A percentile compares a stretch with the other conserved stretches of the same genome.
Conservation (phyloP, 2,888 invertebrate genomes). For the Mellilla xanthometata region DNA sequence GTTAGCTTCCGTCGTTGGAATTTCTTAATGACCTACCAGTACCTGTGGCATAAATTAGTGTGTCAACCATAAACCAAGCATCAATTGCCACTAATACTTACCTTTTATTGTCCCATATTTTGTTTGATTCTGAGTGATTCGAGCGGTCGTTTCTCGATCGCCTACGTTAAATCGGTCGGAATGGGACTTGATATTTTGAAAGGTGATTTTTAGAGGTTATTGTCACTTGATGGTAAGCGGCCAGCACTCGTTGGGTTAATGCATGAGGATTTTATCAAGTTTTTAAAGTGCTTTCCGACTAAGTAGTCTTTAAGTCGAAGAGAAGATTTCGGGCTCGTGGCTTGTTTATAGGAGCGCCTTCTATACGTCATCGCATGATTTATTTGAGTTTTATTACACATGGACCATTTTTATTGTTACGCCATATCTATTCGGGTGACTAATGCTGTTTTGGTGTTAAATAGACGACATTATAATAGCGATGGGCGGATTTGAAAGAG, state of each 20-base stretch:
- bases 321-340: constrained; percentile 23
- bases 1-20: constrained; percentile 22
- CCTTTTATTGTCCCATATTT: constrained; percentile 31
- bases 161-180: constrained; percentile 22
- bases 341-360: constrained; percentile 36
- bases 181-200: constrained; percentile 27
- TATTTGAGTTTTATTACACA: constrained; percentile 35
- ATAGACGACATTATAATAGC: constrained; percentile 20
- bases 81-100: constrained; percentile 28
- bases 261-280: constrained; percentile 38
- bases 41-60: constrained; percentile 20
- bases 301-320: constrained; percentile 27
- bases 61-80: constrained; percentile 26
- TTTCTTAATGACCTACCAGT: constrained; percentile 14
- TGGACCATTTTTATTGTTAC: constrained; percentile 33
- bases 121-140: constrained; percentile 31
- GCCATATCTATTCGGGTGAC: constrained; percentile 32
- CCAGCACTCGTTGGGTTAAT: constrained; percentile 27
- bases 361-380: constrained; percentile 40
- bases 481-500: constrained; percentile 21
- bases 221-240: constrained; percentile 21
- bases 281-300: constrained; percentile 33
- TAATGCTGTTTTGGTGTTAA: constrained; percentile 35
- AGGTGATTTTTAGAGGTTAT: constrained; percentile 26
- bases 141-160: constrained; percentile 27